phyloP scores from a whole-genome alignment of 2,888 invertebrate genomes.

The Apotomis turbidana region DNA sequence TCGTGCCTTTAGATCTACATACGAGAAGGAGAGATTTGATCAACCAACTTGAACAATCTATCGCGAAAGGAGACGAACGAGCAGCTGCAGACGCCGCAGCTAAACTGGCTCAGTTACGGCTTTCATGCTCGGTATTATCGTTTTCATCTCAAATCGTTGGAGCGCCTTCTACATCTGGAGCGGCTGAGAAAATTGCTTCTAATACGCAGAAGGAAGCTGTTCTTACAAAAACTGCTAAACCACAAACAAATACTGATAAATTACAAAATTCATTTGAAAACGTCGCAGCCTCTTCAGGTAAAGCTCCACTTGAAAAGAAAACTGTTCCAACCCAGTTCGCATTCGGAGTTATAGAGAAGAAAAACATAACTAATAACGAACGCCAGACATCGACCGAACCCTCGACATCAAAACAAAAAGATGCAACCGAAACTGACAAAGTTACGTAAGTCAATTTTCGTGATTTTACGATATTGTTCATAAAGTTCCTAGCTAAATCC shows the following conservation, averaged over 20 bases:
- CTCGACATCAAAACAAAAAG: conserved; percentile 48
- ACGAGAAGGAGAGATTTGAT: conserved; percentile 79
- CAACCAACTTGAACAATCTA: conserved; percentile 89
- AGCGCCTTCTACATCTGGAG: conserved; percentile 49
- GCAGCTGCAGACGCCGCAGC: conserved; percentile 90
- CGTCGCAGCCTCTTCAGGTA: conserved; percentile 12
- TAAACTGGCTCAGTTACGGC: conserved; percentile 89
- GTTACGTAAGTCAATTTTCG: conserved; percentile 60
- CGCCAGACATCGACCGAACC: conserved; percentile 28
- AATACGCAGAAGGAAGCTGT: conserved; percentile 5
- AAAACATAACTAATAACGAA: conserved; percentile 16
- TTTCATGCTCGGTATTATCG: conserved; percentile 87
- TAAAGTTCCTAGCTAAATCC: background rate
- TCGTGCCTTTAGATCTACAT: conserved; percentile 59
- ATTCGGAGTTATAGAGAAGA: background rate
- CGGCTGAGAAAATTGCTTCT: conserved; percentile 12
- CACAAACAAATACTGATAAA: conserved; percentile 6
- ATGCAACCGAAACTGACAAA: conserved; percentile 45
- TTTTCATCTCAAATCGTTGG: conserved; percentile 75
- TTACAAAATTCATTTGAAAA: background rate
- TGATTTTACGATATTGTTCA: conserved; percentile 11
- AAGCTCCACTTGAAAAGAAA: conserved; percentile 12
- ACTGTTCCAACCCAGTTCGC: background rate
- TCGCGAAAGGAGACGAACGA: conserved; percentile 89
- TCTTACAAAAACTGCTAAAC: background rate